A percentile compares a stretch with the other conserved stretches of the same genome.
Evolutionary conservation across 64 coral and sea anemone genomes (phyloP).

Genomic region (Orbicella faveolata): DNA sequence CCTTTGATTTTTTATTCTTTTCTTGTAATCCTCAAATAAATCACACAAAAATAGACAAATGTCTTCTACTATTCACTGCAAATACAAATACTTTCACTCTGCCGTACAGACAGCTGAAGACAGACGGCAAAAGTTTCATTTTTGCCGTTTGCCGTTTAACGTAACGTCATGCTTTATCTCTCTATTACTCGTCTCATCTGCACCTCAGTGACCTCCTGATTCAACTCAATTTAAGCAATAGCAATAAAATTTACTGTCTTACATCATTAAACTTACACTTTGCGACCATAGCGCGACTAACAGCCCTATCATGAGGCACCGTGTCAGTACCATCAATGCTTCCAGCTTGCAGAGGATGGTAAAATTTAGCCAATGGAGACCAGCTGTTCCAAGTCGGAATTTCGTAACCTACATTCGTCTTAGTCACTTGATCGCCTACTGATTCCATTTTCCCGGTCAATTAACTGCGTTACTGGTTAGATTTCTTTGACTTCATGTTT

Average conservation of each 20-base stretch:
- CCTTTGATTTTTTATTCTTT: too few relatives aligned
- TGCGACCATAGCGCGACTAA: conserved; percentile 68
- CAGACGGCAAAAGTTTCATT: too few relatives aligned
- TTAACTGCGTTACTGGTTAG: neutral
- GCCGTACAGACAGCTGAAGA: too few relatives aligned
- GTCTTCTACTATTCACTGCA: too few relatives aligned
- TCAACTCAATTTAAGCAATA: too few relatives aligned
- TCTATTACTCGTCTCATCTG: neutral
- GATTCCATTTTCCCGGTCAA: conserved; percentile 5
- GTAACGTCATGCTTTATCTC: too few relatives aligned
- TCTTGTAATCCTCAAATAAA: too few relatives aligned
- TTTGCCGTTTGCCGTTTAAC: too few relatives aligned
- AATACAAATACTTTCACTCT: too few relatives aligned
- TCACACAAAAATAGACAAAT: too few relatives aligned
- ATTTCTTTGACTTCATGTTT: neutral
- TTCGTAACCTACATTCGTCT: conserved; percentile 51
- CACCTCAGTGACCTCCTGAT: too few relatives aligned
- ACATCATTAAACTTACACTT: conserved; percentile 63
- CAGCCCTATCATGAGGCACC: conserved; percentile 76
- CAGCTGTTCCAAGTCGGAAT: conserved; percentile 89
- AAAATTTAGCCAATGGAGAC: conserved; percentile 82
- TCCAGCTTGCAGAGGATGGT: conserved; percentile 96
- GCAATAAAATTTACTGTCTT: neutral
- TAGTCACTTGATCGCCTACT: conserved; percentile 4
- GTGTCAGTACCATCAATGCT: conserved; percentile 97